Conservation (phyloP, 2,113 vertebrate species). For the Australoheros scitulus region DNA sequence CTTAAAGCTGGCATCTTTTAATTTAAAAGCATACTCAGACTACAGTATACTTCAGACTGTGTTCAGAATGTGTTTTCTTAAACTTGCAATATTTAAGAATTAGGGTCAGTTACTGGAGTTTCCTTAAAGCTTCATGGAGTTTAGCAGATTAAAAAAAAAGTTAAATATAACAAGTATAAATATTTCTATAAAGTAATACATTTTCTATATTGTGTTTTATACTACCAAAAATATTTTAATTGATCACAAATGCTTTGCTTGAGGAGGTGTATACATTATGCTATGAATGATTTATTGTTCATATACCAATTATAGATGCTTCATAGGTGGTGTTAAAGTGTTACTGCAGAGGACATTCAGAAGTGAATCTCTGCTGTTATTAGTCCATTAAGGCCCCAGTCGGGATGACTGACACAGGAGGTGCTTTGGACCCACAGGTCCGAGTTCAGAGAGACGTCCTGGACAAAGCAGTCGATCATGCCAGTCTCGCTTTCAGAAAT, state of each 20-base stretch:
- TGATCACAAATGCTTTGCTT: neutral
- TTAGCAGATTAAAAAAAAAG: neutral
- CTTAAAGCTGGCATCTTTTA: no score
- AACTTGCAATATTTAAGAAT: no score
- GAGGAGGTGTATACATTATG: neutral
- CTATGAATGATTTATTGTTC: neutral
- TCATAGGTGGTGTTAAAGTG: neutral
- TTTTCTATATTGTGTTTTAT: neutral
- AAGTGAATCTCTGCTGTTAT: slow-evolving; percentile 57
- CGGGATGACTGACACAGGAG: slow-evolving; percentile 48
- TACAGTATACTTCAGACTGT: no score
- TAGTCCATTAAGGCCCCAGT: slow-evolving; percentile 61
- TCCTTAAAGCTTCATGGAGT: neutral
- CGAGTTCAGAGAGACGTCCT: slow-evolving; percentile 62
- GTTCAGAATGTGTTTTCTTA: no score
- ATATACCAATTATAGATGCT: neutral
- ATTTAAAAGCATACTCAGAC: no score
- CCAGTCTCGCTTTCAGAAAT: neutral
- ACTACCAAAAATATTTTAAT: neutral
- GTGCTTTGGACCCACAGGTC: slow-evolving; percentile 75
- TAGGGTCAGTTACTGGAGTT: neutral
- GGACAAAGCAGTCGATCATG: neutral
- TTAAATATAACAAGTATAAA: neutral
- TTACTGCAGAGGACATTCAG: neutral
- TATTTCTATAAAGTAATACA: neutral